Conservation (phyloP, 2,797 vertebrate genomes). For the Falco novaeseelandiae region DNA sequence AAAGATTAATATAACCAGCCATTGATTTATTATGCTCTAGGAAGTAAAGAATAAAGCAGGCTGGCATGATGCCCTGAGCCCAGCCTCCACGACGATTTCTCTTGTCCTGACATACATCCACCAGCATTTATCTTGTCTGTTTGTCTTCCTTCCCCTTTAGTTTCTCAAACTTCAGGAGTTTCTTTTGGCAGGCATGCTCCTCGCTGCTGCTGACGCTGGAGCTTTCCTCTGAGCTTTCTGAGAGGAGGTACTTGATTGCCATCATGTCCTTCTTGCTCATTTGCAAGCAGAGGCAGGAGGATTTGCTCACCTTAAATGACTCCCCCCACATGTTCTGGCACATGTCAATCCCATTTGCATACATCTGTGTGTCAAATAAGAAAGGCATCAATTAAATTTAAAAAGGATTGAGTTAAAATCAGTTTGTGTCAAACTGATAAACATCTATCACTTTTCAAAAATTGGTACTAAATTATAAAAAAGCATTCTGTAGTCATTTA, state of each 20-base stretch:
- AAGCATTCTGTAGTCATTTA: neutral
- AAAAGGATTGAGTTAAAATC: neutral
- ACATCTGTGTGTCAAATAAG: conserved; percentile 65
- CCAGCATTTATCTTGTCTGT: conserved; percentile 24
- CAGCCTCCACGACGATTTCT: neutral
- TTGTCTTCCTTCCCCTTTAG: neutral
- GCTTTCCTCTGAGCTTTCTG: conserved; percentile 44
- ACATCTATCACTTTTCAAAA: neutral
- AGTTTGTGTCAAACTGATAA: neutral
- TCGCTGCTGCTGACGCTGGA: conserved; percentile 24
- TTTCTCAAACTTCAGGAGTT: conserved; percentile 12
- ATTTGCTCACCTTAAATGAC: conserved; percentile 69
- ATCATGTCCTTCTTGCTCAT: conserved; percentile 67
- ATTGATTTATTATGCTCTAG: conserved; percentile 48
- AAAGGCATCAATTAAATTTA: neutral
- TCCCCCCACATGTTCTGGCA: conserved; percentile 75
- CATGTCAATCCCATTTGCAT: conserved; percentile 66
- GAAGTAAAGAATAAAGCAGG: neutral
- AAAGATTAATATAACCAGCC: conserved; percentile 28
- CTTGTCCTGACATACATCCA: neutral
- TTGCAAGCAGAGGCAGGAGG: conserved; percentile 74
- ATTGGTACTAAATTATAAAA: neutral
- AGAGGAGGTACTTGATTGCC: conserved; percentile 51
- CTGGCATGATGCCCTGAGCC: neutral
- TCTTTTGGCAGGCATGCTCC: conserved; percentile 50